Conservation (phyloP, 1,140 invertebrate species). For the Penaeus japonicus region DNA sequence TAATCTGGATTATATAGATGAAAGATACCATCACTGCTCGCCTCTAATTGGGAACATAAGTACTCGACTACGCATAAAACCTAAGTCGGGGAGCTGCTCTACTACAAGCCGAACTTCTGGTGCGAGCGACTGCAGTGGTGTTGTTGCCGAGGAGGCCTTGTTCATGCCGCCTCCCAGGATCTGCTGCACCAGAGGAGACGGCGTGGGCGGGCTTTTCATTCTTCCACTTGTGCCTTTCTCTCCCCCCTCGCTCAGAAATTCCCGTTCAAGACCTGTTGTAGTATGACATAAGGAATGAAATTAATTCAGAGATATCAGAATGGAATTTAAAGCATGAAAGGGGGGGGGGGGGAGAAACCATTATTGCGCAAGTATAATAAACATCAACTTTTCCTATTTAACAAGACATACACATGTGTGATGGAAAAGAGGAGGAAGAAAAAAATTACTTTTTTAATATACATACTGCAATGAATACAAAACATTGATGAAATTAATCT, state of each 20-base stretch:
- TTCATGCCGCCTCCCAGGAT: conserved; percentile 36
- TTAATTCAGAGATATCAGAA: background rate
- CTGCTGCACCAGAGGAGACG: conserved; percentile 46
- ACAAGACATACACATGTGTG: no score
- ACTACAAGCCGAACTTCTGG: conserved; percentile 37
- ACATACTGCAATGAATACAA: background rate
- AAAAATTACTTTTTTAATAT: background rate
- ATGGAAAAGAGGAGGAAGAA: no score
- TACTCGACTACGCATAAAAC: conserved; percentile 36
- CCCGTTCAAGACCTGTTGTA: conserved; percentile 33
- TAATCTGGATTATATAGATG: background rate
- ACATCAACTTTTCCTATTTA: no score
- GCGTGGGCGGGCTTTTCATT: conserved; percentile 24
- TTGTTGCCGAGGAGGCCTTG: background rate
- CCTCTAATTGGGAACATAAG: conserved; percentile 34
- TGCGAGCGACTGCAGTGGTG: conserved; percentile 32
- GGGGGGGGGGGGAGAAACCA: no score
- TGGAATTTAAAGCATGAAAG: background rate
- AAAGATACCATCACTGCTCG: background rate
- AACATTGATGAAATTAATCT: no score
- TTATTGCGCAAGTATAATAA: no score
- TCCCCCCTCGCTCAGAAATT: conserved; percentile 37
- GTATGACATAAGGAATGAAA: background rate
- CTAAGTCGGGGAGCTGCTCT: conserved; percentile 34
- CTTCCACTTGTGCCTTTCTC: background rate